Evolutionary conservation across 2,888 invertebrate genomes (phyloP).

Genomic region (Troides aeacus): DNA sequence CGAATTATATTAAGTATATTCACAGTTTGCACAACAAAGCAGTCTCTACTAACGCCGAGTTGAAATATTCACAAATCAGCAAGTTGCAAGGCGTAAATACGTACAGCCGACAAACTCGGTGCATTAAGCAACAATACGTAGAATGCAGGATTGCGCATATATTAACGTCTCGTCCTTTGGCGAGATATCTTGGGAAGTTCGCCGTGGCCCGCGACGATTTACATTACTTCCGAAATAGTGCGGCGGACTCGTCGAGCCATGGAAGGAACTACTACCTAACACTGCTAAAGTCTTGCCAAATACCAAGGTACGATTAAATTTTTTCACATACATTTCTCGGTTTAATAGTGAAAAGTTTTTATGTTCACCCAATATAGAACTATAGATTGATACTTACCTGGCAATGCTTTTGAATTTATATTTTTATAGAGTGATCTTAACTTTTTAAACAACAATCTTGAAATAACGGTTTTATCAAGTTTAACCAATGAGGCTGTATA

Average conservation of each 20-base stretch:
- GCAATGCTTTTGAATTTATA: slow-evolving; percentile 19
- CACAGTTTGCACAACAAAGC: slow-evolving; percentile 21
- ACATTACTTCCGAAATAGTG: slow-evolving; percentile 75
- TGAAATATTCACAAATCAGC: slow-evolving; percentile 46
- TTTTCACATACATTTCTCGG: slow-evolving; percentile 21
- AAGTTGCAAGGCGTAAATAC: slow-evolving; percentile 60
- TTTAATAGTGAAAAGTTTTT: slow-evolving; percentile 6
- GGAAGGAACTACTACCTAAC: slow-evolving; percentile 43
- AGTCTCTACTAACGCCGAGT: slow-evolving; percentile 38
- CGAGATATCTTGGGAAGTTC: slow-evolving; percentile 73
- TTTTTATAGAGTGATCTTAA: no score
- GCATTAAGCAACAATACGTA: slow-evolving; percentile 74
- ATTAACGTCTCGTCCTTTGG: slow-evolving; percentile 78
- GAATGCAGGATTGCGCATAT: slow-evolving; percentile 73
- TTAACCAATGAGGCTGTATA: no score
- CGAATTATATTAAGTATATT: slow-evolving; percentile 2
- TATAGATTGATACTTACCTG: slow-evolving; percentile 19
- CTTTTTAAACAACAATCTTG: no score
- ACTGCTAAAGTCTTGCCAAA: slow-evolving; percentile 34
- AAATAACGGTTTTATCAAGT: no score
- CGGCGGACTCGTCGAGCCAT: slow-evolving; percentile 57
- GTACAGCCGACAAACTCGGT: slow-evolving; percentile 63
- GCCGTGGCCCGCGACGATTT: slow-evolving; percentile 69
- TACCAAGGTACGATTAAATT: slow-evolving; percentile 33
- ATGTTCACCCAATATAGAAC: background rate